These are phyloP conservation scores for crab-eating macaque (Macaca fascicularis) DNA, from an alignment of 2,113 vertebrate species.

Conservation along the genomic window T2T-MFA8v1.1 NC_088379.1:135538001-135538500, in stretches of 20 bases:
- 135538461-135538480: not conserved
- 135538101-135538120: not conserved
- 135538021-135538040: not conserved
- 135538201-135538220: not conserved
- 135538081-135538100: not conserved
- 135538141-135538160: not conserved
- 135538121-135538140: not conserved
- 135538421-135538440: no score
- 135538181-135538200: not conserved
- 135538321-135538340: not conserved
- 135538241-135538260: not conserved
- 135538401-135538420: not conserved
- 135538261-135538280: not conserved
- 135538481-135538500: not conserved
- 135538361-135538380: not conserved
- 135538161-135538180: not conserved
- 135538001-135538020: not conserved
- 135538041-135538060: not conserved
- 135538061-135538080: not conserved
- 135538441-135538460: not conserved
- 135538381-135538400: fast-evolving
- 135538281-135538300: not conserved
- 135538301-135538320: not conserved
- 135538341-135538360: not conserved
- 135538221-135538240: not conserved